Percentiles rank a stretch among this genome's conserved stretches.
Conservation (phyloP, 2,113 vertebrate genomes). For the Uria lomvia region DNA sequence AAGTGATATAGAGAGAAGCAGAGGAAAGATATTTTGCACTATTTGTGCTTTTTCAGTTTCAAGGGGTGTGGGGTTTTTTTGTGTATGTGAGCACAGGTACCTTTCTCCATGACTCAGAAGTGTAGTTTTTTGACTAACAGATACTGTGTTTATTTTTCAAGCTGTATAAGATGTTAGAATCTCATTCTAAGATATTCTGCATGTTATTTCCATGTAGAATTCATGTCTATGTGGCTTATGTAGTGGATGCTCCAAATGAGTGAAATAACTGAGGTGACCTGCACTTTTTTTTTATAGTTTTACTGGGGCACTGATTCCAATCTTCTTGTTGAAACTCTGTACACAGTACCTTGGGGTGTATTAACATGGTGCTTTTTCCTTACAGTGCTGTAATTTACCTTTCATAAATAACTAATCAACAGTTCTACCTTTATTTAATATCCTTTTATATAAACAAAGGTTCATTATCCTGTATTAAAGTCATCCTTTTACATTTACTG, state of each 20-base stretch:
- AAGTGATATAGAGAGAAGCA: background rate
- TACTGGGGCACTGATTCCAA: background rate
- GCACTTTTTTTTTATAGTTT: background rate
- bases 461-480: conserved; percentile 43
- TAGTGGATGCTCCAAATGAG: background rate
- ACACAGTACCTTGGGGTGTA: background rate
- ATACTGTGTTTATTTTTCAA: background rate
- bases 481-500: background rate
- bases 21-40: background rate
- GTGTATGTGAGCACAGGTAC: background rate
- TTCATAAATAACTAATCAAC: conserved; percentile 52
- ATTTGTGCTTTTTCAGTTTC: background rate
- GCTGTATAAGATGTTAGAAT: background rate
- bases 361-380: background rate
- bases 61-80: background rate
- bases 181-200: conserved; percentile 1
- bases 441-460: conserved; percentile 18
- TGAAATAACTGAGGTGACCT: background rate
- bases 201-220: background rate
- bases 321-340: background rate
- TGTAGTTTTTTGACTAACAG: background rate
- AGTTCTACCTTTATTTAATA: conserved; percentile 7
- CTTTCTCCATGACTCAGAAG: background rate
- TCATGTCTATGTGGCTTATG: background rate
- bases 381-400: conserved; percentile 24